Evolutionary conservation across 2,888 invertebrate species (phyloP).

Genomic region (Aporophyla lueneburgensis): DNA sequence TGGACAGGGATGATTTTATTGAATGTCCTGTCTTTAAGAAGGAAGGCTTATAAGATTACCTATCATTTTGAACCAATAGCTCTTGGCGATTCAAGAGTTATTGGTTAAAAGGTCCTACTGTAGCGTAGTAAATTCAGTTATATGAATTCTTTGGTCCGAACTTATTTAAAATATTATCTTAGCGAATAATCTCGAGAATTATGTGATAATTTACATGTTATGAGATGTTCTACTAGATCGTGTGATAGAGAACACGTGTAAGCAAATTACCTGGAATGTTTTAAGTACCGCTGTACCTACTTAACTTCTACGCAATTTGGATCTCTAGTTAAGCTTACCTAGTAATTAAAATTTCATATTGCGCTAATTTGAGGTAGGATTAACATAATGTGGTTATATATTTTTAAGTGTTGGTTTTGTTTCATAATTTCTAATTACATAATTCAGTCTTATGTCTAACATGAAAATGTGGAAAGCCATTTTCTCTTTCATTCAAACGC

Average conservation of each 20-base stretch:
- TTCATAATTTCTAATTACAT: neutral
- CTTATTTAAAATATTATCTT: constrained; percentile 31
- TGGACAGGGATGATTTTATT: constrained; percentile 37
- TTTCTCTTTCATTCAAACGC: neutral
- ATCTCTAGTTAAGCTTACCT: constrained; percentile 8
- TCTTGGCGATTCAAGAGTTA: constrained; percentile 28
- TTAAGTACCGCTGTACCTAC: constrained; percentile 13
- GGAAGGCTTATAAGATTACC: constrained; percentile 28
- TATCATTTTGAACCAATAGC: constrained; percentile 50
- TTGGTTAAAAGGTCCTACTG: constrained; percentile 26
- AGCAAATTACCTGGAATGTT: constrained; percentile 34
- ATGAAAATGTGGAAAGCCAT: neutral
- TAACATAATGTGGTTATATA: constrained; percentile 5
- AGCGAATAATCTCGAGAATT: constrained; percentile 36
- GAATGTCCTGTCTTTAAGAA: constrained; percentile 35
- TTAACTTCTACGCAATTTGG: constrained; percentile 21
- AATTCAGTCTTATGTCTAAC: neutral
- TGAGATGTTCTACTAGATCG: constrained; percentile 31
- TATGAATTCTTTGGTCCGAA: neutral
- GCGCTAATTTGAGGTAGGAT: constrained; percentile 12
- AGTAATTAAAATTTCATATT: constrained; percentile 23
- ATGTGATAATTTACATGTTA: constrained; percentile 31
- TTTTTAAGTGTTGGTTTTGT: neutral
- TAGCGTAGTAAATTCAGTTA: constrained; percentile 13
- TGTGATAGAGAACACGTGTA: constrained; percentile 25